Evolutionary conservation across 2,888 invertebrate species (phyloP).

Genomic region (Phortica okadai): DNA sequence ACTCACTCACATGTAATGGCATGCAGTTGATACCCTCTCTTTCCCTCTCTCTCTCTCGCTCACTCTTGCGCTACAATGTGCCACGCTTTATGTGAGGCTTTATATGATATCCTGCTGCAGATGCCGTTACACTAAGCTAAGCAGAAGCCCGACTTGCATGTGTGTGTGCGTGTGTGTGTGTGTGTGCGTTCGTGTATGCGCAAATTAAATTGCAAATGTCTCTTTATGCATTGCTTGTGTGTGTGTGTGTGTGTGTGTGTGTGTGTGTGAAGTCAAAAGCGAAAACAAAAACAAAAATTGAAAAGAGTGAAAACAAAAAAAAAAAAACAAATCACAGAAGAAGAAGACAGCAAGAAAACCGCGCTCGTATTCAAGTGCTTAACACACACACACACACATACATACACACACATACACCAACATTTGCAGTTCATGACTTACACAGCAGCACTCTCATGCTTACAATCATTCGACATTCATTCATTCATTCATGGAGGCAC

Average conservation of each 20-base stretch:
- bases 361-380: neutral
- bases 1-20: neutral
- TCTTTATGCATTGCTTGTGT: slow-evolving; percentile 25
- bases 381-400: slow-evolving; percentile 9
- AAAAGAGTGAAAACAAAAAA: neutral
- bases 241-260: slow-evolving; percentile 2
- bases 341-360: neutral
- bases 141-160: slow-evolving; percentile 14
- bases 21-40: neutral
- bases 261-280: neutral
- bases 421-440: slow-evolving; percentile 21
- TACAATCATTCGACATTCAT: neutral
- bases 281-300: neutral
- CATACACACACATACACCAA: neutral
- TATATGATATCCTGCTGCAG: neutral
- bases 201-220: slow-evolving; percentile 56
- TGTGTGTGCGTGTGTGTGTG: slow-evolving; percentile 8
- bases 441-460: neutral
- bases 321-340: neutral
- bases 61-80: too few species aligned
- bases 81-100: too few species aligned
- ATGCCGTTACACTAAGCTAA: slow-evolving; percentile 32
- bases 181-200: slow-evolving; percentile 37
- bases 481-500: slow-evolving; percentile 15
- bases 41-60: too few species aligned